Base-by-base conservation (phyloP, 2,888 invertebrate genomes). In the Pterobdella sp. region DNA sequence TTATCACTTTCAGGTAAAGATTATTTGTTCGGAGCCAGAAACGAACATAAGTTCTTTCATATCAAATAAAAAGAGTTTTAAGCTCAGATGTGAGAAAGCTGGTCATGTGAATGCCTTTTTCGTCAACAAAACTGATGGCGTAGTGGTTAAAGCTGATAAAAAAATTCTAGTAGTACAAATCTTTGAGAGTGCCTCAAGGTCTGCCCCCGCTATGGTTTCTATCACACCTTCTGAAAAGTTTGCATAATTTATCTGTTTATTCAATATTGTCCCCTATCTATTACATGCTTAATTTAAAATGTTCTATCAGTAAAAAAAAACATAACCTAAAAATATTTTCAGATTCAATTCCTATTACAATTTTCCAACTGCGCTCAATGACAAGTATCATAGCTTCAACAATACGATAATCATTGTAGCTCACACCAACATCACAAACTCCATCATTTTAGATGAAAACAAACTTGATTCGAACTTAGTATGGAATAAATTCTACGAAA, bases 271-370 rank as follows among this genome's bases (percentile, higher is more conserved):
- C n/a, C n/a, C n/a, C n/a, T n/a, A n/a, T n/a, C n/a, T n/a, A n/a
- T n/a, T n/a, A n/a, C n/a, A n/a, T n/a, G n/a, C n/a, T n/a, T n/a
- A n/a, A n/a, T n/a, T n/a, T n/a, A n/a, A 42, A 42, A 56, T 26
- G n/a, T 18, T 26, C 4, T 26, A 22, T 18, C 60, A 4, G 3
- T 26, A 56, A 56, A 22, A 22, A 42, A 42, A 42, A 42, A 7
- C 7, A 42, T 22, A 42, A 42, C 49, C 49, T 14, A 42, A 42
- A 42, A 7, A 14, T 18, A 22, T 26, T n/a, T 3, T 3, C 60
- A 56, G 60, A 22, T 71, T 63, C 71, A 71, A 71, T 36, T 71
- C 71, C 26, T 32, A 26, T 36, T 71, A 71, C 71, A 60, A 29
- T 7, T 63, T 71, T 31, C 63, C 71, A 35, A 71, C 71, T 3